Evolutionary conservation across 2,797 vertebrate species (phyloP).

Genomic region (Phalanger gymnotis): DNA sequence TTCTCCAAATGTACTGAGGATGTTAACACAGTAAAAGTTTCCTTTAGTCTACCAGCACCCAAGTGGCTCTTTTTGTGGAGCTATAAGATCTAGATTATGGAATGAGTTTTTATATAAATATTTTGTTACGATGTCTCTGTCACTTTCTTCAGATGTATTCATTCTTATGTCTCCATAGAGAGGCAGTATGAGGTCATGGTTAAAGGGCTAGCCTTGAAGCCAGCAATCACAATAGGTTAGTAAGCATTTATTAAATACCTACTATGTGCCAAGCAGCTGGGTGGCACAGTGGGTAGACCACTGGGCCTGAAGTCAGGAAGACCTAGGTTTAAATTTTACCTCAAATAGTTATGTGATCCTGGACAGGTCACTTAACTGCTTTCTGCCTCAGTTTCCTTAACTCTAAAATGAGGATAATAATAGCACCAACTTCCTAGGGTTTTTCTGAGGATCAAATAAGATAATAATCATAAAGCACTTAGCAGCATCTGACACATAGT

Average conservation of each 20-base stretch:
- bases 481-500: background rate
- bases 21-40: background rate
- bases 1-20: conserved; percentile 41
- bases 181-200: background rate
- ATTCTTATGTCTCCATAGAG: background rate
- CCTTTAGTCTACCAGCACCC: background rate
- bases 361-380: background rate
- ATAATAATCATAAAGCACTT: background rate
- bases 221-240: background rate
- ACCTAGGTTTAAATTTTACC: background rate
- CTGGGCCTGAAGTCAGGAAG: background rate
- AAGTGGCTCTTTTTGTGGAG: background rate
- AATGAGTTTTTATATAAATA: conserved; percentile 11
- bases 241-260: background rate
- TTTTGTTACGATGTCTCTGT: conserved; percentile 1
- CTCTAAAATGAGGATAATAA: background rate
- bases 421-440: background rate
- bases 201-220: background rate
- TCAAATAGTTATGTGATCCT: background rate
- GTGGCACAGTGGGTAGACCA: background rate
- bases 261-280: background rate
- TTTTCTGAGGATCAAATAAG: background rate
- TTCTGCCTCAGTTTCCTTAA: background rate
- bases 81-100: background rate
- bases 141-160: background rate